A percentile compares a stretch with the other conserved stretches of the same genome.
Evolutionary conservation across 2,797 vertebrate species (phyloP).

Genomic region (Onychomys torridus): DNA sequence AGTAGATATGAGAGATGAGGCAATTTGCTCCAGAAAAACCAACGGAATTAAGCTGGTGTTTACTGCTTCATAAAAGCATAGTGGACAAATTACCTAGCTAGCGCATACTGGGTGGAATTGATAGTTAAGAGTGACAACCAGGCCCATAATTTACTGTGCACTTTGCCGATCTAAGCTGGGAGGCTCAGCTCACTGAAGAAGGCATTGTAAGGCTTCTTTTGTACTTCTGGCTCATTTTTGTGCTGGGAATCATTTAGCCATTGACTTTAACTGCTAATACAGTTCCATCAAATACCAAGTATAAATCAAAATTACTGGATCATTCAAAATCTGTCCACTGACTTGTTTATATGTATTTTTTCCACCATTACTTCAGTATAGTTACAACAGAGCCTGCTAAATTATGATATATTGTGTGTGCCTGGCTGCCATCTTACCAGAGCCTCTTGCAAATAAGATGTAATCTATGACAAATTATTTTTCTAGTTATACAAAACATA

Average conservation of each 20-base stretch:
- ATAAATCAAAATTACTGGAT: slow-evolving; percentile 90
- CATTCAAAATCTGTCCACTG: slow-evolving; percentile 84
- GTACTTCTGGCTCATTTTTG: slow-evolving; percentile 83
- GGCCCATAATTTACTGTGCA: slow-evolving; percentile 77
- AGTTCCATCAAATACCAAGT: slow-evolving; percentile 85
- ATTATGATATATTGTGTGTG: slow-evolving; percentile 85
- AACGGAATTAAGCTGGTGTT: slow-evolving; percentile 78
- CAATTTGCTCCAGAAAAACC: slow-evolving; percentile 72
- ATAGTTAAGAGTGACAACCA: slow-evolving; percentile 81
- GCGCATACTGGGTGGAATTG: slow-evolving; percentile 64
- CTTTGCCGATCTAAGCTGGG: slow-evolving; percentile 70
- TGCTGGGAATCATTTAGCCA: slow-evolving; percentile 84
- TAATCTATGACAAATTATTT: slow-evolving; percentile 84
- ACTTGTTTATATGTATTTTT: slow-evolving; percentile 87
- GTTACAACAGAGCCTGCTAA: slow-evolving; percentile 84
- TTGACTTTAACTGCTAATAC: slow-evolving; percentile 87
- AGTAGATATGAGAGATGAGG: slow-evolving; percentile 71
- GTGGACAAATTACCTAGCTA: slow-evolving; percentile 82
- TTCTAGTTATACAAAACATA: slow-evolving; percentile 85
- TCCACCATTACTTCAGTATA: slow-evolving; percentile 82
- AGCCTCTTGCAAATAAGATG: slow-evolving; percentile 82
- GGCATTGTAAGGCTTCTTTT: slow-evolving; percentile 75
- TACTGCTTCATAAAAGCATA: slow-evolving; percentile 75
- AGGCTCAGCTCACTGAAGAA: slow-evolving; percentile 69
- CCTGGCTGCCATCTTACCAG: slow-evolving; percentile 76